phyloP scores from a whole-genome alignment of 2,797 vertebrate genomes.

The Eidolon dupreanum region DNA sequence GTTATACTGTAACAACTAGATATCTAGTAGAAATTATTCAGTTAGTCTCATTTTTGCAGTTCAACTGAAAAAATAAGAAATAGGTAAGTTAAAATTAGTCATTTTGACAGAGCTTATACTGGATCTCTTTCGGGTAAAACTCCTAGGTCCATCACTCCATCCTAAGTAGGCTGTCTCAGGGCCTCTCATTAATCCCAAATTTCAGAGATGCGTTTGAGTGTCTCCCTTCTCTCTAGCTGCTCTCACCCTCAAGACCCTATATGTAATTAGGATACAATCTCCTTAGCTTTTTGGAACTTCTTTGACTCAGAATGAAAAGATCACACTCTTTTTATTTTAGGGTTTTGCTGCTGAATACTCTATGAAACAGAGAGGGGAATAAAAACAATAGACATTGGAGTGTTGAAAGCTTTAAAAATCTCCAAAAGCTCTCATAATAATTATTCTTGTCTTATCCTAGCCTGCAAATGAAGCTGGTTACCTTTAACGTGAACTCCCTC shows the following conservation, averaged over 20 bases:
- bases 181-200: neutral
- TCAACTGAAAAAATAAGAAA: slow-evolving; percentile 9
- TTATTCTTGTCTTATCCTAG: neutral
- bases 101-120: neutral
- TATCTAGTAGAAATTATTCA: slow-evolving; percentile 13
- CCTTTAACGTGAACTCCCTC: neutral
- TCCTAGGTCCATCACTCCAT: neutral
- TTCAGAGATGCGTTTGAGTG: neutral
- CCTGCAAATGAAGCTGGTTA: neutral
- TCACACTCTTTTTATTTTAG: neutral
- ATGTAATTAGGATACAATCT: neutral
- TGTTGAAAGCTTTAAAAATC: neutral
- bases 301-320: neutral
- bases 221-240: neutral
- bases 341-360: neutral
- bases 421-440: neutral
- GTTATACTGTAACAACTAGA: neutral
- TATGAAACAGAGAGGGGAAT: neutral
- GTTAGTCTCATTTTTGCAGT: neutral
- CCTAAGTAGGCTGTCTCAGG: neutral
- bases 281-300: neutral
- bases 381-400: neutral
- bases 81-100: neutral
- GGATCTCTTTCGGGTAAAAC: neutral
- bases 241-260: neutral